Evolutionary conservation across 1,140 invertebrate species (phyloP), one percentile per base, ranked within the genome.

Genomic region (Lasioglossum baleicum): DNA sequence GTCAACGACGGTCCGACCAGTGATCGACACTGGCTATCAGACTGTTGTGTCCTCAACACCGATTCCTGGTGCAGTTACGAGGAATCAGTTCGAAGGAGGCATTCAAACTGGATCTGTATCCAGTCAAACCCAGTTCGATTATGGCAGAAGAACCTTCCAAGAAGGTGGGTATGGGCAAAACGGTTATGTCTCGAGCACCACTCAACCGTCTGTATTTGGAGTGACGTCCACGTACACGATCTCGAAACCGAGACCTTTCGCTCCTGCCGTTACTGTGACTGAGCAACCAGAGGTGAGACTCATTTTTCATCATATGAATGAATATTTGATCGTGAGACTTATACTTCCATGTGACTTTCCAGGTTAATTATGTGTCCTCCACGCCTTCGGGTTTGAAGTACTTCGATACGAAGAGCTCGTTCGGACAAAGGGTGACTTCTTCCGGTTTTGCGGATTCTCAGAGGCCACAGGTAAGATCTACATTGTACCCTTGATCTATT

Each of bases 101-200:
- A 70, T 79, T 0, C 82, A 86, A 7, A 81, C 68, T 40, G 75
- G 70, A 51, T 71, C 83, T 15, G 82, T 88, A 56, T 85, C 86
- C 20, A 70, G 79, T 15, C 80, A 76, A 60, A 89, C 88, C 72
- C 86, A 91, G 44, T 84, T 91, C 1, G 90, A 85, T 56, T 86
- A 89, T n/a, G 91, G 91, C 81, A 87, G 88, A 85, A 53, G 83
- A 48, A 83, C 87, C 7, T 89, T 90, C 42, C 89, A 90, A 79
- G 81, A 63, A 53, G 80, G 64, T 40, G 79, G 74, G 20, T 84
- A 61, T 88, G 73, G 83, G 77, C 26, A 76, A 13, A 60, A 69
- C 3, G 69, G 35, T 17, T 68, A 78, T 40, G 31, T 58, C 60
- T 68, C 64, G 1, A 65, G 58, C 26, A 82, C 80, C 4, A 66